Evolutionary conservation across 2,113 vertebrate genomes (phyloP), one percentile per base, ranked within the genome.

Genomic region (Scomber japonicus): DNA sequence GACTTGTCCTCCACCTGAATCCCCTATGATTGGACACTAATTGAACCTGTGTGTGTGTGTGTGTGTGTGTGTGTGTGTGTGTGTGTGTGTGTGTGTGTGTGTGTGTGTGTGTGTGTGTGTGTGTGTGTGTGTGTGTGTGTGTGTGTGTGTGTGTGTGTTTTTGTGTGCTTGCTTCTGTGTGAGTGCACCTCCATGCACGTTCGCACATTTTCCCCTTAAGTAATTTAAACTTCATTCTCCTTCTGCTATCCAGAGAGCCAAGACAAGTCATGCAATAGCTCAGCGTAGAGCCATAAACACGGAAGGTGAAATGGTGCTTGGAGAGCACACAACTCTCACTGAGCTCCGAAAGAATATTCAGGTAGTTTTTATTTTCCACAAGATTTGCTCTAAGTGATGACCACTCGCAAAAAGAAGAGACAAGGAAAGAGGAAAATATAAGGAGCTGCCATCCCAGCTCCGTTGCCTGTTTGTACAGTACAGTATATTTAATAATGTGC

Each of bases 311-410:
- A 91, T 85, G 80, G 79, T 11, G 81, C 75, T 85, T 31, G 17
- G 61, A 70, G 71, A 86, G 72, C 80, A 64, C 57, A 59, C 66
- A 51, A 17, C 81, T 76, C 66, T 76, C 76, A 49, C 69, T 17
- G 51, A 83, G 79, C 77, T 83, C 75, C 72, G 19, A 7, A 9
- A 70, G 78, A 81, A 87, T 92, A 89, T 88, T 92, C 87, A 83
- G 31, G 82, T 86, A 50, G 82, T 85, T 87, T 84, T 88, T 79
- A 88, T 87, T 91, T 88, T 88, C 85, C 80, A 81, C 89, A 55
- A 81, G 85, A 88, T 85, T 86, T 82, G 81, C 71, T 84, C 44
- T 44, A 59, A 72, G 54, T 78, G 72, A 90, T 82, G 78, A 74
- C 53, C 68, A 59, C 68, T 85, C 30, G 10, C 44, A 40, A 61